A percentile compares a stretch with the other conserved stretches of the same genome.
Conservation (phyloP, 2,797 vertebrate species). For the Crax fasciolata region DNA sequence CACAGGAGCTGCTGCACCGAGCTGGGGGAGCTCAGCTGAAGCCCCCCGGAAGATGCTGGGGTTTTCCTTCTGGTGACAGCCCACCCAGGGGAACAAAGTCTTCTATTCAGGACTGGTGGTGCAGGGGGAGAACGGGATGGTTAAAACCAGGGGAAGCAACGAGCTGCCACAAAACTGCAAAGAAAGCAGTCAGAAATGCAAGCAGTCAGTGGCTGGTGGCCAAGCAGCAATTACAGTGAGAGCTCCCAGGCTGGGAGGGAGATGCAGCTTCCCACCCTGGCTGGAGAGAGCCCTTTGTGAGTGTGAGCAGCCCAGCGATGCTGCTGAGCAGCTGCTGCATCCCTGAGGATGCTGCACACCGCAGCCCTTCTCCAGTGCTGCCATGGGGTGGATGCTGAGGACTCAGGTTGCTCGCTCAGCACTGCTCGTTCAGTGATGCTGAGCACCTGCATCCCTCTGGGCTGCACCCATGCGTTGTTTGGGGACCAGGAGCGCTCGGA, state of each 20-base stretch:
- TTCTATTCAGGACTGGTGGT: rapidly evolving
- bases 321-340: constrained; percentile 25
- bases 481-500: rapidly evolving
- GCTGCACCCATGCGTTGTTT: rapidly evolving
- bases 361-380: neutral
- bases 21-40: neutral
- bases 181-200: neutral
- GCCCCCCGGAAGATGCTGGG: neutral
- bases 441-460: rapidly evolving
- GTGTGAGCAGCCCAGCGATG: neutral
- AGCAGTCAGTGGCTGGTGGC: constrained; percentile 48
- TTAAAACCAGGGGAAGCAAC: neutral
- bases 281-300: constrained; percentile 52
- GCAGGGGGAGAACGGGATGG: neutral
- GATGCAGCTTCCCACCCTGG: neutral
- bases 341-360: constrained; percentile 13
- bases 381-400: neutral
- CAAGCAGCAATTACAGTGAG: constrained; percentile 74
- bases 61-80: neutral
- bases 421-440: neutral
- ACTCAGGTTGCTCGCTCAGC: neutral
- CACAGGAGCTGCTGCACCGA: rapidly evolving
- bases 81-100: rapidly evolving
- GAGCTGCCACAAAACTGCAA: neutral
- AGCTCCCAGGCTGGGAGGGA: constrained; percentile 1